These are phyloP conservation scores for Enteromius unitaeniatus DNA, from an alignment of 2,797 vertebrate species.

Conservation along the genomic window DNA sequence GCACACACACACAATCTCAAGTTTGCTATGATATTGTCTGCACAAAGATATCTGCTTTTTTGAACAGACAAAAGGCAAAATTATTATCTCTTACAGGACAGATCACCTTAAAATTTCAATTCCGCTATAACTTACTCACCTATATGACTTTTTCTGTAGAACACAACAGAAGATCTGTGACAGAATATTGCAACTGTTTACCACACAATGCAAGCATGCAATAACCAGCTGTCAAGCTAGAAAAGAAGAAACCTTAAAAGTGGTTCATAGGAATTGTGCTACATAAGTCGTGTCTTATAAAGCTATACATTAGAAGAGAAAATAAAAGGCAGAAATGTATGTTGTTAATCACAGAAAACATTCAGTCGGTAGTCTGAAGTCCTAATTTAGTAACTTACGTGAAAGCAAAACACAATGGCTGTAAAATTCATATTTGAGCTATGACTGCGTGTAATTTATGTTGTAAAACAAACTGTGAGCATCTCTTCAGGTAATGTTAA, in stretches of 20 bases:
- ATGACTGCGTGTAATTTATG: neutral
- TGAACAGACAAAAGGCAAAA: neutral
- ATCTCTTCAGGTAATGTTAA: neutral
- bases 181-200: neutral
- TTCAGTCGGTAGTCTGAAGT: neutral
- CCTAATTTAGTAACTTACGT: neutral
- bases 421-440: neutral
- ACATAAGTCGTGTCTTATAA: neutral
- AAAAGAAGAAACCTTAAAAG: neutral
- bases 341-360: neutral
- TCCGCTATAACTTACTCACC: too few relatives aligned
- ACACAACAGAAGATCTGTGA: neutral
- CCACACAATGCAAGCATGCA: neutral
- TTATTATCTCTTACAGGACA: neutral
- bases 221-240: neutral
- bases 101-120: neutral
- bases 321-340: neutral
- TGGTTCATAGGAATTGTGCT: neutral
- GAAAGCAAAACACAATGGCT: neutral
- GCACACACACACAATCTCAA: conserved; percentile 39
- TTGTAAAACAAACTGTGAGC: neutral
- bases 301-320: neutral
- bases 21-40: neutral
- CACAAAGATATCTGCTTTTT: neutral
- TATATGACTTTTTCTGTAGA: neutral